Base-by-base conservation (phyloP, 2,888 invertebrate genomes). In the Gymnoscelis rufifasciata region DNA sequence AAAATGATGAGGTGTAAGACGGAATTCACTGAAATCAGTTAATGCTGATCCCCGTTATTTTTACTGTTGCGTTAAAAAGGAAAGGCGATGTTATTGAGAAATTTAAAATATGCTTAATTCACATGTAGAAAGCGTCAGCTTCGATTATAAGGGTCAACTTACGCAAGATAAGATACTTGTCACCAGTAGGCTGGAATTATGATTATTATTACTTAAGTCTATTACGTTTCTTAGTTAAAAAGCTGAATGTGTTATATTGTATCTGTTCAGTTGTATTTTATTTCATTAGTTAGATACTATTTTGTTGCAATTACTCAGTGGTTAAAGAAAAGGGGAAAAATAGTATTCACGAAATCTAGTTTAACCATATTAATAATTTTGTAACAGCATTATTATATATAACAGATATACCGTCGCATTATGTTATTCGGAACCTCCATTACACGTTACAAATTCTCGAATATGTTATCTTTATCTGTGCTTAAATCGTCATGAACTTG, bases 51-150 rank as follows among this genome's bases (percentile, higher is more conserved):
- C 31, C 51, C 40, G 44, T 54, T 46, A 52, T 39, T 38, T 56
- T 56, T 54, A 52, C 52, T 44, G 51, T 44, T 46, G 30, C 45
- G 50, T 43, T 48, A 54, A 59, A 63, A 62, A 60, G 52, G 57
- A 58, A 60, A 68, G 60, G 52, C 43, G 64, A 37, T 44, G 40
- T 19, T 43, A 43, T 40, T 48, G 43, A 48, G 49, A 52, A 43
- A 51, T 53, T 48, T 55, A 43, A 54, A 52, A 54, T 56, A 47
- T 72, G 78, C 70, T 67, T 70, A 40, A 49, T 41, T 49, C 67
- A 66, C 63, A 62, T 62, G 74, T 81, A 80, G 82, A 83, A 83
- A 83, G 82, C 74, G 74, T 62, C 71, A 64, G 57, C 62, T 64
- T 53, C 67, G 63, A 35, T 62, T 64, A 62, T 66, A 73, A 74